Evolutionary conservation across 2,888 invertebrate species (phyloP).

Genomic region (Tholera decimalis): DNA sequence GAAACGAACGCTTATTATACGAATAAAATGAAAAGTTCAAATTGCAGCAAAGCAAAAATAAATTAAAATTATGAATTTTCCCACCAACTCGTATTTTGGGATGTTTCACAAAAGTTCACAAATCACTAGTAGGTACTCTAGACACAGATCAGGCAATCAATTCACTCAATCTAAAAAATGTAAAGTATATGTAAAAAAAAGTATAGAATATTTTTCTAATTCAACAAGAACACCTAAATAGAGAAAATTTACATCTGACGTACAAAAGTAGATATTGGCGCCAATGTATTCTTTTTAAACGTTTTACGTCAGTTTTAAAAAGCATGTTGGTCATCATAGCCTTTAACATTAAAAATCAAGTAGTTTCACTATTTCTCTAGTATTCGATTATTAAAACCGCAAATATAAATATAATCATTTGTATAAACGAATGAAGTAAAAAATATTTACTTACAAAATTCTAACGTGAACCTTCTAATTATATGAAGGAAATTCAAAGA

Average conservation of each 20-base stretch:
- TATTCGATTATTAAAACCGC: constrained; percentile 17
- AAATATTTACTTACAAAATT: too few relatives aligned
- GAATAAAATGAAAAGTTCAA: too few relatives aligned
- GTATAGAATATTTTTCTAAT: not conserved
- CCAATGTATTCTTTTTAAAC: constrained; percentile 20
- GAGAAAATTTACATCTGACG: not conserved
- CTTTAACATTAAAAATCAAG: constrained; percentile 52
- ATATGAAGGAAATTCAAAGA: not conserved
- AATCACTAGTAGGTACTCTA: not conserved
- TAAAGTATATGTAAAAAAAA: too few relatives aligned
- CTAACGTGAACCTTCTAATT: constrained; percentile 1
- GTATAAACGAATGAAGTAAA: not conserved
- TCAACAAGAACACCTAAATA: not conserved
- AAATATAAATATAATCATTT: constrained; percentile 13
- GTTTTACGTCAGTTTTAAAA: constrained; percentile 7
- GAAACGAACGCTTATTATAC: not conserved
- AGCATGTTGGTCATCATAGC: constrained; percentile 30
- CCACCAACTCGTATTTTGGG: not conserved
- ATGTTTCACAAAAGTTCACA: not conserved
- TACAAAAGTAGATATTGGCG: constrained; percentile 20
- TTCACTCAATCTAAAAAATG: too few relatives aligned
- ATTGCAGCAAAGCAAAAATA: not conserved
- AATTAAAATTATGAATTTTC: not conserved
- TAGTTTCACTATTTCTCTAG: constrained; percentile 24
- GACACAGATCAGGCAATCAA: too few relatives aligned